Conservation (phyloP, 1,140 invertebrate genomes). For the Thrips palmi region DNA sequence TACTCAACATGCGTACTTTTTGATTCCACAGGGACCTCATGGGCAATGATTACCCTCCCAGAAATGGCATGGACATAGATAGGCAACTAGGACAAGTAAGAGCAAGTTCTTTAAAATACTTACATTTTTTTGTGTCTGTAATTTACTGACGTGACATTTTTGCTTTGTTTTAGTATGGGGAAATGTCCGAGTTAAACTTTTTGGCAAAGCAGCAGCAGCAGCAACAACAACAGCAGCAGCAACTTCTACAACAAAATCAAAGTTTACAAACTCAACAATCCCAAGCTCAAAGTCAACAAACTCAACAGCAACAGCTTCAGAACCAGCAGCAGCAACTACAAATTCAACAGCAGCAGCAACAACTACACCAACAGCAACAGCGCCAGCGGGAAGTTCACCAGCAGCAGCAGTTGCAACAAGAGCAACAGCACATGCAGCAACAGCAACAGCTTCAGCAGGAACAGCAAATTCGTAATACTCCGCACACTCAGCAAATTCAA, state of each 20-base stretch:
- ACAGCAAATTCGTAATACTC: not conserved
- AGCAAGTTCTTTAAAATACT: too few relatives aligned
- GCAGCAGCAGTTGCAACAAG: conserved; percentile 7
- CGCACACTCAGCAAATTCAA: conserved; percentile 2
- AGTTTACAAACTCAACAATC: conserved; percentile 9
- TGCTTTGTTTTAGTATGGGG: too few relatives aligned
- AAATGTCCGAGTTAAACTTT: not conserved
- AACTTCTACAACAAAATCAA: conserved; percentile 9
- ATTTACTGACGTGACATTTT: too few relatives aligned
- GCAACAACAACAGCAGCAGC: conserved; percentile 5
- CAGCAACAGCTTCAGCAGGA: conserved; percentile 11
- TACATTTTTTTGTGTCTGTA: too few relatives aligned
- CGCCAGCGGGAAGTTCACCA: not conserved
- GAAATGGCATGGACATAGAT: too few relatives aligned
- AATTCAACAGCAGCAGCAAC: conserved; percentile 8
- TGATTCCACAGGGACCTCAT: too few relatives aligned
- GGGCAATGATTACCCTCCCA: too few relatives aligned
- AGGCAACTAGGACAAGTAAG: too few relatives aligned
- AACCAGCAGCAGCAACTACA: conserved; percentile 10
- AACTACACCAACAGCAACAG: conserved; percentile 8
- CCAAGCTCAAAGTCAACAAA: conserved; percentile 11
- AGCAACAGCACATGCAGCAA: conserved; percentile 9
- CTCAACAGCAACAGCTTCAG: conserved; percentile 10
- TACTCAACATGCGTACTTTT: too few relatives aligned
- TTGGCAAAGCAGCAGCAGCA: conserved; percentile 6